A percentile compares a stretch with the other conserved stretches of the same genome.
These are phyloP conservation scores for Pseudococcus longispinus DNA, from an alignment of 2,888 invertebrate genomes.

Conservation along the genomic window DNA sequence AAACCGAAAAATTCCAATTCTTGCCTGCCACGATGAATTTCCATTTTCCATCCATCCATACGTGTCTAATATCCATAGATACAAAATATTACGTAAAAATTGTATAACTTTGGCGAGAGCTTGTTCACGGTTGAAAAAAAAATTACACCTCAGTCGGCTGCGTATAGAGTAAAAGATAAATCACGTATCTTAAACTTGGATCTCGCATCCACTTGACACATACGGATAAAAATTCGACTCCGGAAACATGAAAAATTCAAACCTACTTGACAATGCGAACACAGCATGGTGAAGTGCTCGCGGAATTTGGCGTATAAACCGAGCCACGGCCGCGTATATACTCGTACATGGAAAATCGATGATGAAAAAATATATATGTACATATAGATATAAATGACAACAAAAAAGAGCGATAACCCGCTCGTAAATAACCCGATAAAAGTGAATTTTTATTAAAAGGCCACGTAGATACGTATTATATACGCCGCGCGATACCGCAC, in stretches of 20 bases:
- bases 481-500: not conserved
- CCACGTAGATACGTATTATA: not conserved
- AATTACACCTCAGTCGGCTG: no score
- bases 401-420: conserved; percentile 13
- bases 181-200: not conserved
- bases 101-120: no score
- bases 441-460: conserved; percentile 13
- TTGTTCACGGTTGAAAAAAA: no score
- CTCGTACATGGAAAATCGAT: not conserved
- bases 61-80: no score
- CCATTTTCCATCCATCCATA: no score
- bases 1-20: no score
- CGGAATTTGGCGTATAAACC: not conserved
- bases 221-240: not conserved
- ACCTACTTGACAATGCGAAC: not conserved
- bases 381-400: not conserved
- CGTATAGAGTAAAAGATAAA: not conserved
- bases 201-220: not conserved
- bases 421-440: conserved; percentile 9
- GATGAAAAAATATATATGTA: not conserved
- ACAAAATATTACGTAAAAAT: no score
- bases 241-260: conserved; percentile 18
- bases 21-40: no score
- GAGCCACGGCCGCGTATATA: not conserved
- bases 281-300: not conserved